phyloP scores from a whole-genome alignment of 2,113 vertebrate species.

The Erythrolamprus reginae region DNA sequence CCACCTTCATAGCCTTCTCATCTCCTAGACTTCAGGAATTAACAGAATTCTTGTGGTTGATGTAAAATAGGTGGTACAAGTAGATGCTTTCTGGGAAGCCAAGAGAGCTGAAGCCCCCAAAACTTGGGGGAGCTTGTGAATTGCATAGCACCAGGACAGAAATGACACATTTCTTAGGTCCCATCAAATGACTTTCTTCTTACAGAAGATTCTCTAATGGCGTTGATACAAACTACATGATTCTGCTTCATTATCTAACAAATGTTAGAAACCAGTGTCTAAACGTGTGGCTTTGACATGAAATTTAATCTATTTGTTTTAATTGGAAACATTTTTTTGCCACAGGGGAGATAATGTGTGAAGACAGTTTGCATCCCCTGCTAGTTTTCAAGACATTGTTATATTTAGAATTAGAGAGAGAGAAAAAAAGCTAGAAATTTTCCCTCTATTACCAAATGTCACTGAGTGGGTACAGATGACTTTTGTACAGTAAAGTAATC shows the following conservation, averaged over 20 bases:
- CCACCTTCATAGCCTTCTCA: not conserved
- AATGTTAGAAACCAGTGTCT: not conserved
- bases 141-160: not conserved
- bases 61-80: not conserved
- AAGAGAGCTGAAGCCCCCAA: not conserved
- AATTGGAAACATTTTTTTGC: not conserved
- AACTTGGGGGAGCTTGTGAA: not conserved
- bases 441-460: not conserved
- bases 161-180: not conserved
- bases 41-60: not conserved
- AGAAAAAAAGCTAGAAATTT: not conserved
- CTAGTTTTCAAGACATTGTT: not conserved
- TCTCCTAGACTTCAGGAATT: not conserved
- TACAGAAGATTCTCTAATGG: not conserved
- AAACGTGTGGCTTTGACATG: not conserved
- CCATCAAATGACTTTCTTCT: not conserved
- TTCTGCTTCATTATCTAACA: not conserved
- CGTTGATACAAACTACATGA: not conserved
- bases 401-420: not conserved
- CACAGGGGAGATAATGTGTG: not conserved
- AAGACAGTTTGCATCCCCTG: not conserved
- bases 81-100: not conserved
- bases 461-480: accelerated
- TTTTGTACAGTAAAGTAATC: not conserved
- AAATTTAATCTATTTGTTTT: not conserved